Evolutionary conservation across 2,888 invertebrate species (phyloP), one percentile per base, ranked within the genome.

Genomic region (Catocala fraxini): DNA sequence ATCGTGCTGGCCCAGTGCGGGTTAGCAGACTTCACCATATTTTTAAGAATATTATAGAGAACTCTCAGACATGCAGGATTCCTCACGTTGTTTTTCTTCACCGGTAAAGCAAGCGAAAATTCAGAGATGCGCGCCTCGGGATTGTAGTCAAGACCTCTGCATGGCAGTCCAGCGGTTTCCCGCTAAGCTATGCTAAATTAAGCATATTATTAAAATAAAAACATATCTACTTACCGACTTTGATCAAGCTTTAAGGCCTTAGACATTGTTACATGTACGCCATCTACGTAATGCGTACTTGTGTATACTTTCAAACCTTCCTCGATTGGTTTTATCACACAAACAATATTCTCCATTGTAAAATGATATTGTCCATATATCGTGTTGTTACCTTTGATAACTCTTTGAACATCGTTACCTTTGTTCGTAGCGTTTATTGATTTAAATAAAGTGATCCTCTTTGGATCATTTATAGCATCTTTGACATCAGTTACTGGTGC

Each of bases 321-420:
- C 79, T 97, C 97, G 2, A 88, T 91, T 0, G 97, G 97, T 15
- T 95, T 81, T 34, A 95, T 95, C 1, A 96, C 90, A 77, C 95
- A 95, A 0, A 92, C 92, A 55, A 96, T 95, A 0, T 95, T 95
- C 84, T 97, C 97, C 96, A 97, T 96, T 11, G 95, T 94, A 71
- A 95, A 96, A 82, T 97, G 97, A 80, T 96, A 96, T 79, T 97
- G 97, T 12, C 91, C 81, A 9, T 95, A 95, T 60, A 94, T 84
- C 42, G 92, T 87, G 51, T 94, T 89, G 5, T 82, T 89, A 0
- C 96, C 96, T 65, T 79, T 84, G 5, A 94, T 90, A 4, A 83
- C 71, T 63, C 94, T 90, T 9, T 79, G 83, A 0, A 92, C 60
- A 56, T 80, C 77, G 15, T 48, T 59, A 0, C 86, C 87, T 35